These are phyloP conservation scores for Cryptocephalus moraei DNA, from an alignment of 2,888 invertebrate genomes.

Conservation along the genomic window DNA sequence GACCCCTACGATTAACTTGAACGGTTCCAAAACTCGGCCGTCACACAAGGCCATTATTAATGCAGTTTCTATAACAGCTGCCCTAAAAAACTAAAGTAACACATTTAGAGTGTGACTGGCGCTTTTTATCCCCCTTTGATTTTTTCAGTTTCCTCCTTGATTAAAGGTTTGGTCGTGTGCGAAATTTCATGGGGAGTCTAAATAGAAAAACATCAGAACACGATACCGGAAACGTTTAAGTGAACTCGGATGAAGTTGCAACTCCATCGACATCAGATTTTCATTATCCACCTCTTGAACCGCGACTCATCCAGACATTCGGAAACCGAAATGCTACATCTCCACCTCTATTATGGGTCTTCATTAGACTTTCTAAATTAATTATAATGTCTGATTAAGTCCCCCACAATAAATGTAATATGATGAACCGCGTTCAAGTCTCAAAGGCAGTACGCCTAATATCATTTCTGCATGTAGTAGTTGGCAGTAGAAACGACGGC, in stretches of 20 bases:
- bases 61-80: conserved; percentile 25
- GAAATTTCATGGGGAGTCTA: too few species aligned
- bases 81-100: conserved; percentile 32
- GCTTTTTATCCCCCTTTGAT: conserved; percentile 30
- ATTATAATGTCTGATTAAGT: conserved; percentile 40
- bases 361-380: conserved; percentile 38
- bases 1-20: too few species aligned
- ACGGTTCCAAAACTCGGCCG: too few species aligned
- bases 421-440: conserved; percentile 17
- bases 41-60: too few species aligned
- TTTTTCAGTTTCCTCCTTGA: too few species aligned
- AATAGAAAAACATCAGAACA: too few species aligned
- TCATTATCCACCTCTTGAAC: too few species aligned
- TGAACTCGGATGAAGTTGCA: too few species aligned
- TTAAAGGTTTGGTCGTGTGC: too few species aligned
- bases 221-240: too few species aligned
- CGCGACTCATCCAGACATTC: too few species aligned
- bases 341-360: conserved; percentile 24
- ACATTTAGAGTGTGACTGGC: conserved; percentile 37
- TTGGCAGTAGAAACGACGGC: conserved; percentile 5
- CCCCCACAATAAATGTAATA: conserved; percentile 30
- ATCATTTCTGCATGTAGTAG: conserved; percentile 15
- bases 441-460: conserved; percentile 14
- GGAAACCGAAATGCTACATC: background rate
- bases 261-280: too few species aligned